These are phyloP conservation scores for Emmelina monodactyla DNA, from an alignment of 2,888 invertebrate genomes.

Conservation along the genomic window DNA sequence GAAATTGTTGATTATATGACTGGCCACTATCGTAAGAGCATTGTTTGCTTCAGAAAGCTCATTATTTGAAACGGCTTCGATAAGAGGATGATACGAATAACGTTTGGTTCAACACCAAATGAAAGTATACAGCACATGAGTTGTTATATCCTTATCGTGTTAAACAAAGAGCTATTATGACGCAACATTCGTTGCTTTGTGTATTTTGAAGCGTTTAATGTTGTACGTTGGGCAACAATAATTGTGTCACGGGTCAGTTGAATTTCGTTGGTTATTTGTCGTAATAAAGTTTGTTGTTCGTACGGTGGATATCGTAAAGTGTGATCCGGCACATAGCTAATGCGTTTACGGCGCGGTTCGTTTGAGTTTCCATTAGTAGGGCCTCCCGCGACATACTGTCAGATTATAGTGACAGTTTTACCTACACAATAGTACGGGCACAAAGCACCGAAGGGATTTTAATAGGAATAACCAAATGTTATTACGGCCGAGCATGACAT, in stretches of 20 bases:
- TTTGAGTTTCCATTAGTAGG: constrained; percentile 39
- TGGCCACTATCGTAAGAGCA: not conserved
- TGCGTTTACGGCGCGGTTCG: constrained; percentile 44
- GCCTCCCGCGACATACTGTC: constrained; percentile 21
- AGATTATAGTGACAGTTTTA: constrained; percentile 23
- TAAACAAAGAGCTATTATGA: too few relatives aligned
- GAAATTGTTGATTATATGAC: too few relatives aligned
- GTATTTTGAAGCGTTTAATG: not conserved
- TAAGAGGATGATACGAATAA: constrained; percentile 15
- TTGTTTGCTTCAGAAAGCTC: constrained; percentile 19
- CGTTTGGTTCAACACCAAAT: constrained; percentile 3
- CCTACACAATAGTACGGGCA: not conserved
- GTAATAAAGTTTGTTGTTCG: constrained; percentile 24
- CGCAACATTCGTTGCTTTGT: not conserved
- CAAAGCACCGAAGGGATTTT: too few relatives aligned
- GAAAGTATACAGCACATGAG: not conserved
- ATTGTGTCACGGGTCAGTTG: constrained; percentile 3
- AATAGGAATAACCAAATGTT: too few relatives aligned
- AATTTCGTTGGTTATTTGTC: constrained; percentile 30
- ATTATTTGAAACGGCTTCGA: constrained; percentile 20
- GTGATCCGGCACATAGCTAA: constrained; percentile 43
- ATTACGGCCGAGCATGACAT: too few relatives aligned
- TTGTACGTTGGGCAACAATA: not conserved
- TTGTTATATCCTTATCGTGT: not conserved
- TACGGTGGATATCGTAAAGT: constrained; percentile 13